A percentile compares a stretch with the other conserved stretches of the same genome.
Evolutionary conservation across 1,140 invertebrate species (phyloP).

Genomic region (Monomorium pharaonis): DNA sequence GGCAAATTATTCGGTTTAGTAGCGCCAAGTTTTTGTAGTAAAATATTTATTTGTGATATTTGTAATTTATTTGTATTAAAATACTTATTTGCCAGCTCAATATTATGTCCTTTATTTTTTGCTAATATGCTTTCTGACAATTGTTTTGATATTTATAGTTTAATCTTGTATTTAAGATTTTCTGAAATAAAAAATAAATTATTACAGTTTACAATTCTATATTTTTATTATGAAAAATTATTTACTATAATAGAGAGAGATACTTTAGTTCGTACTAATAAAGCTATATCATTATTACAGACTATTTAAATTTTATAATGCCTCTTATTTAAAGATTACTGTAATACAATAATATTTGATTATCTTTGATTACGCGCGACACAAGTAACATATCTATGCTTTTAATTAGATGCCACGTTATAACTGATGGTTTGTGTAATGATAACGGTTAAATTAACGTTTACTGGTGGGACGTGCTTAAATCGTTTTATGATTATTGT

Average conservation of each 20-base stretch:
- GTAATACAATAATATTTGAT: constrained; percentile 5
- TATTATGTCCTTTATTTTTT: too few species aligned
- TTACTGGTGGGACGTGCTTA: constrained; percentile 43
- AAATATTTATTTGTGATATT: too few species aligned
- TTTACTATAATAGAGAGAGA: not conserved
- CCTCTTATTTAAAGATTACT: constrained; percentile 5
- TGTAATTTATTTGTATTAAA: too few species aligned
- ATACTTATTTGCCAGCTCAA: too few species aligned
- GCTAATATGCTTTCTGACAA: too few species aligned
- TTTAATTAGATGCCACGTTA: constrained; percentile 71
- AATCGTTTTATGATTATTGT: constrained; percentile 69
- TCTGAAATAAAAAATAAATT: too few species aligned
- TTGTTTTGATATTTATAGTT: too few species aligned
- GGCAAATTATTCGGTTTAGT: too few species aligned
- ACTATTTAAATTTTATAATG: not conserved
- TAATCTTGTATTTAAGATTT: too few species aligned
- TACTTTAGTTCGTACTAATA: too few species aligned
- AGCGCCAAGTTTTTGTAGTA: too few species aligned
- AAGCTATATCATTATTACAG: too few species aligned
- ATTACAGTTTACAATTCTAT: not conserved
- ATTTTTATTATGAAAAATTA: not conserved
- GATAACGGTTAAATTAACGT: constrained; percentile 69
- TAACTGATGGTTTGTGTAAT: constrained; percentile 68
- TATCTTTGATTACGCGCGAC: constrained; percentile 34
- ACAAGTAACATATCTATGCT: constrained; percentile 37